Base-by-base conservation (phyloP, 2,113 vertebrate genomes). In the Cyanoramphus novaezelandiae region DNA sequence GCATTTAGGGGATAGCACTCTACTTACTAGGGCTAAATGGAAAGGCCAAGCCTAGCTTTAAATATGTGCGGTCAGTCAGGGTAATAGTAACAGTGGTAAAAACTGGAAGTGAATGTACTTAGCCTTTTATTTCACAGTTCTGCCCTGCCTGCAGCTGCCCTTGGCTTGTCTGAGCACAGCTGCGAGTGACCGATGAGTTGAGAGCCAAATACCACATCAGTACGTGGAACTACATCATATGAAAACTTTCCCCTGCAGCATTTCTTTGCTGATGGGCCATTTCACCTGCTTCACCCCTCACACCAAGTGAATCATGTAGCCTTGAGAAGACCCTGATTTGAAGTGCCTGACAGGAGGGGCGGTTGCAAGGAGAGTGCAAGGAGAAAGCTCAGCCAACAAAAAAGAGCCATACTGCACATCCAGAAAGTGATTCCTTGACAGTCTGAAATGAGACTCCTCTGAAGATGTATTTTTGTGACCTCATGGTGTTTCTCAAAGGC, bases 41-140 rank as follows among this genome's bases (percentile, higher is more conserved):
- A 69, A 72, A 72, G 49, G 33, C 25, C 62, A 72, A 49, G 18
- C 15, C 19, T 33, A 25, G n/a, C 17, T 69, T 25, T 53, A 28
- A 78, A 65, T 8, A 3, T 2, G 11, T 29, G 21, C 10, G 20
- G 41, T 47, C 43, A 37, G 12, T 80, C 52, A 55, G 64, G 35
- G 31, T 65, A 63, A 77, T 3, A 64, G 25, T 27, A 43, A 35
- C 6, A 6, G n/a, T 33, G 41, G 24, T 77, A 70, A 70, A 46
- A 83, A 7, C 17, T 59, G 41, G 19, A 68, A 77, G 27, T 4
- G 12, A 63, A 43, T 10, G 7, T 43, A 46, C 46, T 83, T 10
- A 4, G 41, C 82, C 49, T 57, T 47, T 44, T 2, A 2, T 49
- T 1, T 0, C 1, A 0, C 3, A 9, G 31, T 17, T 59, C 37